phyloP scores from a whole-genome alignment of 2,113 vertebrate genomes.

The Bufo bufo region DNA sequence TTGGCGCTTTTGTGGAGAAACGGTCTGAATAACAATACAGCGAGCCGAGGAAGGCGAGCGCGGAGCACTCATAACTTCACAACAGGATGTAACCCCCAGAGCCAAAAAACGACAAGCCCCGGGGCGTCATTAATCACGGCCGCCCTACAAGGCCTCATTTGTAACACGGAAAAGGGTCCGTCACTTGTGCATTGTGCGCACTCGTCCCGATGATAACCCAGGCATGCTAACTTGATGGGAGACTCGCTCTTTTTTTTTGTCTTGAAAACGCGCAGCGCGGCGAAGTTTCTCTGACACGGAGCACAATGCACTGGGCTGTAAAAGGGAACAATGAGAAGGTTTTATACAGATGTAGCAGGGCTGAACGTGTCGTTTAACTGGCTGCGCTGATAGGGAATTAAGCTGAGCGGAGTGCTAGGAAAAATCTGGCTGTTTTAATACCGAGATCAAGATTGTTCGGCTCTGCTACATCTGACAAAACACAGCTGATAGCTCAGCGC shows the following conservation, averaged over 20 bases:
- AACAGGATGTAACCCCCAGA: slow-evolving; percentile 50
- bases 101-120: slow-evolving; percentile 31
- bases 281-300: not conserved
- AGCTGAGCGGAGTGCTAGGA: no score
- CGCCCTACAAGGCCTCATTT: slow-evolving; percentile 40
- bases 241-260: not conserved
- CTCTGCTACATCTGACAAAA: not conserved
- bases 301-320: not conserved
- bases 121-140: slow-evolving; percentile 47
- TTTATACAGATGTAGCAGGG: not conserved
- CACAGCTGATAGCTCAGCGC: no score
- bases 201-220: slow-evolving; percentile 29
- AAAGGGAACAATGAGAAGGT: not conserved
- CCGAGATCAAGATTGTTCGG: no score
- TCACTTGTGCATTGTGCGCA: slow-evolving; percentile 25
- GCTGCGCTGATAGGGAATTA: not conserved
- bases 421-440: no score
- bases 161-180: slow-evolving; percentile 22
- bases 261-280: not conserved
- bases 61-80: slow-evolving; percentile 22
- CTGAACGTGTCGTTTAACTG: not conserved
- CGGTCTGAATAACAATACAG: slow-evolving; percentile 30
- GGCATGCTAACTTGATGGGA: not conserved
- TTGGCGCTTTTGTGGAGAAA: slow-evolving; percentile 28
- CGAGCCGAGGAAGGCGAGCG: not conserved